A percentile compares a stretch with the other conserved stretches of the same genome.
Evolutionary conservation across 2,113 vertebrate genomes (phyloP).

Genomic region (Amphiprion percula): DNA sequence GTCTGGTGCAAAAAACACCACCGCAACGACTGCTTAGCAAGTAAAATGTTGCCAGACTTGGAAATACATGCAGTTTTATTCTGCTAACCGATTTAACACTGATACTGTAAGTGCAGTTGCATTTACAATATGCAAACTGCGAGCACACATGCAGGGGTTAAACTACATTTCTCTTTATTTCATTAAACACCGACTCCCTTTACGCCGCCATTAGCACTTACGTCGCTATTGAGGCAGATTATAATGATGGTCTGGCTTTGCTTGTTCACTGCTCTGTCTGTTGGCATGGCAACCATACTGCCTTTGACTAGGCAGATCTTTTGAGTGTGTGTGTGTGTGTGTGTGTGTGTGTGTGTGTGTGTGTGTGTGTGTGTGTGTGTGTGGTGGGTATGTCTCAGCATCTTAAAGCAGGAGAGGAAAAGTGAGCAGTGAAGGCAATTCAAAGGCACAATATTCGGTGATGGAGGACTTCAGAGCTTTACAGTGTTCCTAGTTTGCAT

Average conservation of each 20-base stretch:
- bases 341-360: no score
- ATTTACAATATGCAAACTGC: slow-evolving; percentile 1
- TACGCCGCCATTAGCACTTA: slow-evolving; percentile 46
- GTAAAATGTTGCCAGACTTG: slow-evolving; percentile 34
- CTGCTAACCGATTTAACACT: slow-evolving; percentile 14
- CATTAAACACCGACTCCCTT: slow-evolving; percentile 51
- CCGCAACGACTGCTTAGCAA: slow-evolving; percentile 6
- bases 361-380: neutral
- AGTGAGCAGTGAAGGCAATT: neutral
- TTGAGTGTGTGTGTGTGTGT: slow-evolving; percentile 16
- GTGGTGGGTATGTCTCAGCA: slow-evolving; percentile 18
- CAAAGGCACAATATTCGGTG: slow-evolving; percentile 1
- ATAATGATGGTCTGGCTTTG: slow-evolving; percentile 60
- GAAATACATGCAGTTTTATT: slow-evolving; percentile 1
- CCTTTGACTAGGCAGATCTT: slow-evolving; percentile 64
- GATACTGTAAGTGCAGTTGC: neutral
- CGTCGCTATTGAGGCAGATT: slow-evolving; percentile 47
- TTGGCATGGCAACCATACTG: slow-evolving; percentile 79
- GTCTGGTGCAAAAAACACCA: slow-evolving; percentile 38
- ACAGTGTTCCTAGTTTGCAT: neutral
- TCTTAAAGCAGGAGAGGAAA: slow-evolving; percentile 5
- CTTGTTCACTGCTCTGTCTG: slow-evolving; percentile 70
- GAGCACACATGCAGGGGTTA: slow-evolving; percentile 18
- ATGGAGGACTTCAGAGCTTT: neutral
- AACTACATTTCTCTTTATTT: slow-evolving; percentile 54